Base-by-base conservation (phyloP, 2,113 vertebrate genomes). In the Urocolius indicus region DNA sequence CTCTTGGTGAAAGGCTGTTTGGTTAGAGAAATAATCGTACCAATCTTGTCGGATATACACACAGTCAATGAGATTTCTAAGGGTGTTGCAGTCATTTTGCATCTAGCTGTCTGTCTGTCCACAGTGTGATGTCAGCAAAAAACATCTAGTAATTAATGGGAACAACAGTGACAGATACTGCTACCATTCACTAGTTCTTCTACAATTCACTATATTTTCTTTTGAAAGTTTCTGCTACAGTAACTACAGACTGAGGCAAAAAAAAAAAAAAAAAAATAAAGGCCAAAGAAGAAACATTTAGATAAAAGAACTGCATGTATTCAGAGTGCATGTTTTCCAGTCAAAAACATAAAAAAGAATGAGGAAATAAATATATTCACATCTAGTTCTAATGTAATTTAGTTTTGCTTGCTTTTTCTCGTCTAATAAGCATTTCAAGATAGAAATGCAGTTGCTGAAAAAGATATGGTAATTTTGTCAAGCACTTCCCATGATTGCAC, bases 391-490 rank as follows among this genome's bases (percentile, higher is more conserved):
- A 82, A 87, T 72, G 18, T 73, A 82, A 89, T 91, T 92, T 81
- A 84, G 32, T 79, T 84, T 81, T 80, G 7, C 67, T 62, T 69
- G 16, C 5, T 58, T 94, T 76, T 87, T 69, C n/a, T 87, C n/a
- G 34, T 82, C 54, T 87, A 65, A 62, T 68, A 89, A 79, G 43
- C 17, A 83, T 89, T 95, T 91, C 29, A 73, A 84, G 66, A 81
- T 48, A 82, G 73, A 87, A 91, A 84, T 30, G 74, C 51, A 75
- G 63, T 94, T 83, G 63, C 74, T 91, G 46, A 29, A 95, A 83
- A 93, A 91, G 94, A 65, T 78, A 78, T 69, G 16, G 36, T 79
- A 87, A 91, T 95, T 95, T 96, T 95, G 77, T 94, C 71, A 94
- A 95, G 82, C 76, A 57, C 82, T 94, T 95, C 59, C 78, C 46